Evolutionary conservation across 1,140 invertebrate genomes (phyloP).

Genomic region (Leptestheria dahalacensis): DNA sequence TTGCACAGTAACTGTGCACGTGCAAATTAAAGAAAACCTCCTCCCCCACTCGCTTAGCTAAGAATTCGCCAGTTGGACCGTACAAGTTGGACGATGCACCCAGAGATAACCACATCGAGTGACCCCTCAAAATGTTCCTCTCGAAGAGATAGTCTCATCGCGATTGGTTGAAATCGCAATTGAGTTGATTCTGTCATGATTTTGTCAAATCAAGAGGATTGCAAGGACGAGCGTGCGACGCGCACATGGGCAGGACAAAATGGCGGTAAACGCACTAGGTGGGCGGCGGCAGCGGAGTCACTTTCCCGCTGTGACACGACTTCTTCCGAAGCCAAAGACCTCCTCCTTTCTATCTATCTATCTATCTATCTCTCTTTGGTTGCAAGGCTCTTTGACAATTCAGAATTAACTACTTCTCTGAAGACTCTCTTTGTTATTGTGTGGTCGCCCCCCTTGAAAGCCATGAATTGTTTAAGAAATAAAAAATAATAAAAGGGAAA

Average conservation of each 20-base stretch:
- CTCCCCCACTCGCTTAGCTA: neutral
- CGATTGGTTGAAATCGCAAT: no score
- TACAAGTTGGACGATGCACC: neutral
- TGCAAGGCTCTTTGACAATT: neutral
- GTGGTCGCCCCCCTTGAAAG: neutral
- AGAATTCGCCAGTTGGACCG: neutral
- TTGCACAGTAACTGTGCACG: neutral
- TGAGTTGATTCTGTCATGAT: no score
- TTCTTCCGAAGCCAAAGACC: neutral
- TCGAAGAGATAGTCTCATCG: no score
- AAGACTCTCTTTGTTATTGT: neutral
- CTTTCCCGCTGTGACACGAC: neutral
- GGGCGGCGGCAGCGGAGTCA: neutral
- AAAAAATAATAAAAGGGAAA: neutral
- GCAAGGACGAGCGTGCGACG: no score
- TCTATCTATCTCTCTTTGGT: no score
- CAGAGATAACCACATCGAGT: neutral
- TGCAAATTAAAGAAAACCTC: no score
- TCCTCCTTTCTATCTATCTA: no score
- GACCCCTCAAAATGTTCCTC: neutral
- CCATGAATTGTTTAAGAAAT: neutral
- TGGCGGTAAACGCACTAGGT: neutral
- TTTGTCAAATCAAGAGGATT: no score
- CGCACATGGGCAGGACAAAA: neutral
- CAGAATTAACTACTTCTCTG: neutral